Evolutionary conservation across 1,140 invertebrate species (phyloP), one percentile per base, ranked within the genome.

Genomic region (Drosophila watanabei): DNA sequence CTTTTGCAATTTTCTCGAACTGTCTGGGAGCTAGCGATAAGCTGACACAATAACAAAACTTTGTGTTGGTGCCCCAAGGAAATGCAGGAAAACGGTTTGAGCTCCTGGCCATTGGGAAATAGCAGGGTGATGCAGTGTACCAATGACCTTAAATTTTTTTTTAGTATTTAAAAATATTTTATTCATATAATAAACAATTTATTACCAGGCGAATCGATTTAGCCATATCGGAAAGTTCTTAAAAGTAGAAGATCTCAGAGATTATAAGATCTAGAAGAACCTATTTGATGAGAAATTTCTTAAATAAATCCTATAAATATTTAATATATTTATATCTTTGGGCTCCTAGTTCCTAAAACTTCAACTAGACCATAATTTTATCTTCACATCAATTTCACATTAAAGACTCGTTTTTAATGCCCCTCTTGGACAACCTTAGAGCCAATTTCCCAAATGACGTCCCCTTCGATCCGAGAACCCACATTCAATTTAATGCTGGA

Each of bases 41-140:
- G 75, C 73, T 78, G 41, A 69, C 56, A 54, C 43, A 77, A 78
- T 57, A 56, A 56, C 30, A 66, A 75, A 78, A 68, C 49, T 59
- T 58, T n/a, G n/a, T 58, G 37, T 48, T 54, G 39, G 30, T 48
- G 49, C n/a, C 45, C 33, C 52, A 2, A 41, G 20, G 35, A 35
- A 70, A 54, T 39, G 20, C 41, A 60, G 56, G 32, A 56, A 78
- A 73, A 43, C 24, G n/a, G n/a, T 37, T 61, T 32, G 20, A 60
- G 54, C 37, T 49, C 18, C 43, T 69, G 49, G 43, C 20, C 63
- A 57, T n/a, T n/a, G 39, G 13, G 16, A 7, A 4, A 28, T 33
- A 51, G 24, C 0, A 9, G 11, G 5, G 7, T 7, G 0, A 18
- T 20, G 7, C 2, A 43, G 16, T 18, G 10, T 32, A 13, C 0